Evolutionary conservation across 2,797 vertebrate species (phyloP).

Genomic region (Neopelma chrysocephalum): DNA sequence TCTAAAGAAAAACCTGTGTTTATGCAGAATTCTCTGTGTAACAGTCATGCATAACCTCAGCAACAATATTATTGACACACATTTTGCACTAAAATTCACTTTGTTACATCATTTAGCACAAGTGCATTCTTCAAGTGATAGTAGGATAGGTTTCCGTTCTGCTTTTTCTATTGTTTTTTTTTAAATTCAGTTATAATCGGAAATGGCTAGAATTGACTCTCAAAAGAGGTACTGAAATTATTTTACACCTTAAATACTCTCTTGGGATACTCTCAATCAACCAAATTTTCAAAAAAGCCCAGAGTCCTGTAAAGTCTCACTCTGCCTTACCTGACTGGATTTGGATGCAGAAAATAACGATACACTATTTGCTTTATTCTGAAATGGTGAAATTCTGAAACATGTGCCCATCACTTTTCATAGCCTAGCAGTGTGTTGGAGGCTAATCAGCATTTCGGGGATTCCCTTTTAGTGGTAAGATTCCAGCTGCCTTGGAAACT

Average conservation of each 20-base stretch:
- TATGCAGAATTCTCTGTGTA: neutral
- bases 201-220: neutral
- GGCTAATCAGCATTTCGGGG: neutral
- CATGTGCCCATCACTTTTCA: neutral
- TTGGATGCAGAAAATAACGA: neutral
- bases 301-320: neutral
- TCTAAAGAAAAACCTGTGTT: neutral
- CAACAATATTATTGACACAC: neutral
- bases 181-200: neutral
- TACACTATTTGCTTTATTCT: neutral
- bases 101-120: neutral
- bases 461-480: neutral
- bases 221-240: neutral
- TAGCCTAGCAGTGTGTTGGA: neutral
- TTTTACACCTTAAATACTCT: neutral
- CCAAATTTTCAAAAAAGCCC: neutral
- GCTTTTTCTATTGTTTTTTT: neutral
- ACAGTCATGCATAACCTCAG: neutral
- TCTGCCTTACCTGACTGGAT: neutral
- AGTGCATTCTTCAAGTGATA: neutral
- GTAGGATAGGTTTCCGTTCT: neutral
- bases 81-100: neutral
- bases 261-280: neutral
- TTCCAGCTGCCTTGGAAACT: neutral
- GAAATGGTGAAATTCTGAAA: neutral